phyloP scores from a whole-genome alignment of 2,888 invertebrate species.

The Icerya purchasi region DNA sequence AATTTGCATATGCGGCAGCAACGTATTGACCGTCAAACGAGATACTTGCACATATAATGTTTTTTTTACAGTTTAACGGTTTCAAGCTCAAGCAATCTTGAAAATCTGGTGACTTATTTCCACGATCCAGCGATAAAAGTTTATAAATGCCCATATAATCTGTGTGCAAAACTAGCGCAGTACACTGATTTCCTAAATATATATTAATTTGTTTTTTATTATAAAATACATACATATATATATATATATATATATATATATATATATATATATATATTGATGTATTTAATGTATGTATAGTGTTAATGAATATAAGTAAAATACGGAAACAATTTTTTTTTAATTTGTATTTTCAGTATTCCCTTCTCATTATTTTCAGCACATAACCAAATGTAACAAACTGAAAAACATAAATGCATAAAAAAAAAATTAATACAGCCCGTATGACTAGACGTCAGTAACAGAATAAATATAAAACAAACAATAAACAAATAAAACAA shows the following conservation, averaged over 20 bases:
- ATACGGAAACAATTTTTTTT: too few relatives aligned
- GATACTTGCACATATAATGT: conserved; percentile 5
- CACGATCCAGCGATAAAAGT: not conserved
- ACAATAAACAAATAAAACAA: too few relatives aligned
- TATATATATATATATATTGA: not conserved
- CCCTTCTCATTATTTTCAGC: too few relatives aligned
- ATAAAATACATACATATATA: not conserved
- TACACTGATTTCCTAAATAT: not conserved
- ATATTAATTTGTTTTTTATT: not conserved
- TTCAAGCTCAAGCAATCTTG: not conserved
- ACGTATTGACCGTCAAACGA: conserved; percentile 7
- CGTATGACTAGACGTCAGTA: too few relatives aligned
- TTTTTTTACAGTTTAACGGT: not conserved
- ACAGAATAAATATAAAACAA: too few relatives aligned
- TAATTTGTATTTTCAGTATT: too few relatives aligned
- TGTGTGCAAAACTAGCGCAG: not conserved
- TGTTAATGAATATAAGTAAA: too few relatives aligned
- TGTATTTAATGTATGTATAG: too few relatives aligned
- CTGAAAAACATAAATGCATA: too few relatives aligned
- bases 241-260: not conserved
- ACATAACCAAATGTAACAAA: too few relatives aligned
- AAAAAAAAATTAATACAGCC: too few relatives aligned
- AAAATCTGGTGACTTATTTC: not conserved
- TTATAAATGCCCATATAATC: not conserved
- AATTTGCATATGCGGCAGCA: not conserved